These are phyloP conservation scores for Ennomos quercinarius DNA, from an alignment of 2,888 invertebrate species.

Conservation along the genomic window DNA sequence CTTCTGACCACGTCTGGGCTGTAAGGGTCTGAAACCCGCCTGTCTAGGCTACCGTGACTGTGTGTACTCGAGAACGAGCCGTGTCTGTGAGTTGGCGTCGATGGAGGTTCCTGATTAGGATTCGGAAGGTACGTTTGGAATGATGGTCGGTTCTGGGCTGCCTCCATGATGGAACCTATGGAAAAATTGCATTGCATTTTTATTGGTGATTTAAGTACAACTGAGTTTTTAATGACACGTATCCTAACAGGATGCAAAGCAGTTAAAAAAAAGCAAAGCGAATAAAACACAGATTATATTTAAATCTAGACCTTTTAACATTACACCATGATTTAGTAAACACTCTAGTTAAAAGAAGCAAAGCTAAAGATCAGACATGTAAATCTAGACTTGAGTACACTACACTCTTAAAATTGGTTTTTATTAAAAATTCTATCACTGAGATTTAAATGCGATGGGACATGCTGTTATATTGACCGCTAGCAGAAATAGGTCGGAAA, in stretches of 20 bases:
- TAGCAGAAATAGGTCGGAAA: no score
- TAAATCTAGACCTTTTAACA: background rate
- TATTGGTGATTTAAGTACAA: background rate
- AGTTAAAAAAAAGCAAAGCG: background rate
- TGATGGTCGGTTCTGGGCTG: slow-evolving; percentile 86
- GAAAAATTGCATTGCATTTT: slow-evolving; percentile 3
- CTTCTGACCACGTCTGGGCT: slow-evolving; percentile 73
- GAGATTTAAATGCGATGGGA: no score
- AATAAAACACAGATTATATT: background rate
- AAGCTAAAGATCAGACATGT: no score
- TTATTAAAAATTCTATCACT: no score
- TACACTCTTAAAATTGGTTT: no score
- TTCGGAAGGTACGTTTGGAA: slow-evolving; percentile 81
- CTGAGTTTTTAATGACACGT: background rate
- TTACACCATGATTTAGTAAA: background rate
- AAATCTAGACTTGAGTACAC: no score
- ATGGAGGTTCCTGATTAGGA: slow-evolving; percentile 57
- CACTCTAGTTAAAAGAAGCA: no score
- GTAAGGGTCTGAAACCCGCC: slow-evolving; percentile 76
- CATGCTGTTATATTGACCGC: no score
- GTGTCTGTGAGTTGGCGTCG: slow-evolving; percentile 62
- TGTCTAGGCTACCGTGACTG: slow-evolving; percentile 54
- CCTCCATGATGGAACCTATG: slow-evolving; percentile 89
- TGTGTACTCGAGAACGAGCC: slow-evolving; percentile 61
- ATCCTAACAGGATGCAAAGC: slow-evolving; percentile 18